A percentile compares a stretch with the other conserved stretches of the same genome.
Conservation (phyloP, 2,888 invertebrate species). For the Nomada flava region DNA sequence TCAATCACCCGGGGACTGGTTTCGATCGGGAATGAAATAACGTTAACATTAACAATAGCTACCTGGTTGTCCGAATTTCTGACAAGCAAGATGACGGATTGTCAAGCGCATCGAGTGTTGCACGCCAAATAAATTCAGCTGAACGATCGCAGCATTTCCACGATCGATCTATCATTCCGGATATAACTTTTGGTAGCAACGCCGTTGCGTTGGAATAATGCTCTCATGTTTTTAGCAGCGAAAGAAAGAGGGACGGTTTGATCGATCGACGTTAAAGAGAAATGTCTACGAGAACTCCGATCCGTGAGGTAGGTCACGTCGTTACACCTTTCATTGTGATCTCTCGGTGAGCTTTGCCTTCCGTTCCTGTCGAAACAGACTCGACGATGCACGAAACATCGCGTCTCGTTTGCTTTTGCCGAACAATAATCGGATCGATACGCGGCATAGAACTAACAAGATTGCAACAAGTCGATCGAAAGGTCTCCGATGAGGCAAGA, state of each 20-base stretch:
- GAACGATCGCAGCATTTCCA: too few relatives aligned
- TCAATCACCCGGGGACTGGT: slow-evolving; percentile 25
- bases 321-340: slow-evolving; percentile 37
- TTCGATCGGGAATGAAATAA: slow-evolving; percentile 24
- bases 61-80: slow-evolving; percentile 13
- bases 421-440: slow-evolving; percentile 32
- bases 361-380: slow-evolving; percentile 2
- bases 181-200: not conserved
- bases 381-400: not conserved
- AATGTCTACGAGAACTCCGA: slow-evolving; percentile 36
- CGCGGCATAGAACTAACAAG: slow-evolving; percentile 37
- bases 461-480: slow-evolving; percentile 43
- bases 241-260: not conserved
- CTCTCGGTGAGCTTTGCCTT: slow-evolving; percentile 26
- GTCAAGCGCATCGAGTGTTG: not conserved
- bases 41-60: not conserved
- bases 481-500: not conserved
- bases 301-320: slow-evolving; percentile 53
- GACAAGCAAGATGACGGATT: slow-evolving; percentile 1
- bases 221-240: not conserved
- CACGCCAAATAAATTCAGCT: too few relatives aligned
- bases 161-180: too few relatives aligned
- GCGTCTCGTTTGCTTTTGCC: not conserved
- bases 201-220: slow-evolving; percentile 2
- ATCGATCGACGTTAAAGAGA: slow-evolving; percentile 42